Percentiles rank a stretch among this genome's conserved stretches.
These are phyloP conservation scores for Sebastes schlegelii DNA, from an alignment of 2,113 vertebrate species.

Conservation along the genomic window DNA sequence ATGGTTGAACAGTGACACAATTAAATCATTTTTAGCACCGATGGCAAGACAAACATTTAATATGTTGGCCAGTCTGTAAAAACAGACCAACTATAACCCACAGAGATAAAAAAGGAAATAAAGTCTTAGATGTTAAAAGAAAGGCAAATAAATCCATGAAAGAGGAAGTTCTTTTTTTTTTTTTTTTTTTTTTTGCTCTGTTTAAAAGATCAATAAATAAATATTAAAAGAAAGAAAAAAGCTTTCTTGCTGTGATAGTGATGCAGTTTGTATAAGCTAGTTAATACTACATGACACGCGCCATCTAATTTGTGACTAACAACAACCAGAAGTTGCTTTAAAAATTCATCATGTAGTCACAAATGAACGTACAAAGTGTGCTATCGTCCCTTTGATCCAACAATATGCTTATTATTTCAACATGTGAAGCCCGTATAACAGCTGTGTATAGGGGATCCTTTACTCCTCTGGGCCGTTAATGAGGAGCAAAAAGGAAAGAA, in stretches of 20 bases:
- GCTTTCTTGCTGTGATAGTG: not conserved
- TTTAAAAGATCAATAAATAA: not conserved
- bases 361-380: not conserved
- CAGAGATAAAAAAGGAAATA: not conserved
- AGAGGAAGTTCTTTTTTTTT: no score
- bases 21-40: not conserved
- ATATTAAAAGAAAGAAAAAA: not conserved
- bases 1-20: not conserved
- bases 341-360: not conserved
- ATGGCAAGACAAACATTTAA: not conserved
- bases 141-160: not conserved
- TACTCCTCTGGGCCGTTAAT: constrained; percentile 23
- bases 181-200: not conserved
- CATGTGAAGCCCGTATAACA: not conserved
- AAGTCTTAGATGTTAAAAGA: not conserved
- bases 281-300: not conserved
- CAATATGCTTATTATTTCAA: not conserved
- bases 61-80: not conserved
- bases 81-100: not conserved
- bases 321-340: not conserved
- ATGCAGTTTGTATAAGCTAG: not conserved
- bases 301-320: not conserved
- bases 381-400: not conserved
- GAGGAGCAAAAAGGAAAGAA: constrained; percentile 25
- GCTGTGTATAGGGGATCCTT: constrained; percentile 5